Evolutionary conservation across 1,140 invertebrate species (phyloP).

Genomic region (Scylla paramamosain): DNA sequence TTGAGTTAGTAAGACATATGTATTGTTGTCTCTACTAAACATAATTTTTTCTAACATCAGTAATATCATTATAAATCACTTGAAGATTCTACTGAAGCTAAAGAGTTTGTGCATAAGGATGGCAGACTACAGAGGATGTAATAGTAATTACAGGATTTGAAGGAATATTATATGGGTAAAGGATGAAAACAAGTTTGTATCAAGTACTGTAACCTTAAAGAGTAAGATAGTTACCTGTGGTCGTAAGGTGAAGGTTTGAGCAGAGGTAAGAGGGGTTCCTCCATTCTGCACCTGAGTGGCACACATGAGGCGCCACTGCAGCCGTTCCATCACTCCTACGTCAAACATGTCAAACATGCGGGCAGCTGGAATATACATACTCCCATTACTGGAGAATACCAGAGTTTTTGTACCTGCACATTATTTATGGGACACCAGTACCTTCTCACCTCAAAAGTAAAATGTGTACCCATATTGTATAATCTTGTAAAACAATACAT

Average conservation of each 20-base stretch:
- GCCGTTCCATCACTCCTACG: slow-evolving; percentile 69
- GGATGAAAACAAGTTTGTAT: no score
- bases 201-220: neutral
- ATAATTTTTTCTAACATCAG: no score
- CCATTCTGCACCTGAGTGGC: slow-evolving; percentile 65
- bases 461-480: no score
- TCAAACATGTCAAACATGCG: slow-evolving; percentile 73
- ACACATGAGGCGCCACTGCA: slow-evolving; percentile 66
- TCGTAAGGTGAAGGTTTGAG: slow-evolving; percentile 56
- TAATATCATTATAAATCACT: no score
- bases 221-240: slow-evolving; percentile 54
- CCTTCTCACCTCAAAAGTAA: neutral
- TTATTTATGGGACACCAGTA: neutral
- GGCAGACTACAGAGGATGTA: neutral
- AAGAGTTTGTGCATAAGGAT: neutral
- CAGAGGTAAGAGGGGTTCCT: slow-evolving; percentile 23
- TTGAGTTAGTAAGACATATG: no score
- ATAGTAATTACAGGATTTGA: neutral
- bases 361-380: slow-evolving; percentile 49
- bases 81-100: no score
- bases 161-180: no score
- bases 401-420: neutral
- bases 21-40: no score
- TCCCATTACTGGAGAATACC: neutral
- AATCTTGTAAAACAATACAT: no score